Evolutionary conservation across 2,113 vertebrate genomes (phyloP), one percentile per base, ranked within the genome.

Genomic region (Seriola quinqueradiata): DNA sequence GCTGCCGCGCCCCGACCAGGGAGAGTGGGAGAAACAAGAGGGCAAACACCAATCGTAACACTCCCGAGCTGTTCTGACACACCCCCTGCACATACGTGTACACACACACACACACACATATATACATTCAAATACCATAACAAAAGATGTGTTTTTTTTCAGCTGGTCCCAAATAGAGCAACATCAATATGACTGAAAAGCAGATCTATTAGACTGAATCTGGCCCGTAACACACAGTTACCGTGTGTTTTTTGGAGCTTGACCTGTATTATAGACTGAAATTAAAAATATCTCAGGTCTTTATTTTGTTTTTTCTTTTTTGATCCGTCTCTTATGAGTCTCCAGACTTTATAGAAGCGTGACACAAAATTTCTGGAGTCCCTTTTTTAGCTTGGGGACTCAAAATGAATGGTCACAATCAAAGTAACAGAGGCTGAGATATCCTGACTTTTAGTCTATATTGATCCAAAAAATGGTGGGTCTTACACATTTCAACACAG

Each of bases 41-140:
- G 89, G 70, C 85, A 92, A 91, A 90, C 91, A 89, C 85, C 89
- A 90, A 87, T 75, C 23, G 84, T 87, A 91, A 89, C 87, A 85
- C 70, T 70, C 61, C 0, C 9, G 52, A 70, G 59, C 28, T 81
- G 69, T 65, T 75, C 80, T 75, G 32, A 90, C 74, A 87, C 77
- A 88, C n/a, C 46, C 46, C 34, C 32, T 12, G 57, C 38, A 55
- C 75, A 58, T 12, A 77, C 55, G n/a, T 28, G 44, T 28, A 70
- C 57, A 76, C 13, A 63, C 44, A 60, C 75, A 85, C 44, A 82
- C n/a, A 57, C 2, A 28, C 28, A 28, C 28, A 28, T 2, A 28
- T 28, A 28, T 28, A 28, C 28, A 28, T 28, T 2, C 28, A 71
- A 44, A 75, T 40, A 55, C 52, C 54, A 21, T 21, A 36, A 17